Conservation (phyloP, 2,888 invertebrate species). For the Zaprionus lineosus region DNA sequence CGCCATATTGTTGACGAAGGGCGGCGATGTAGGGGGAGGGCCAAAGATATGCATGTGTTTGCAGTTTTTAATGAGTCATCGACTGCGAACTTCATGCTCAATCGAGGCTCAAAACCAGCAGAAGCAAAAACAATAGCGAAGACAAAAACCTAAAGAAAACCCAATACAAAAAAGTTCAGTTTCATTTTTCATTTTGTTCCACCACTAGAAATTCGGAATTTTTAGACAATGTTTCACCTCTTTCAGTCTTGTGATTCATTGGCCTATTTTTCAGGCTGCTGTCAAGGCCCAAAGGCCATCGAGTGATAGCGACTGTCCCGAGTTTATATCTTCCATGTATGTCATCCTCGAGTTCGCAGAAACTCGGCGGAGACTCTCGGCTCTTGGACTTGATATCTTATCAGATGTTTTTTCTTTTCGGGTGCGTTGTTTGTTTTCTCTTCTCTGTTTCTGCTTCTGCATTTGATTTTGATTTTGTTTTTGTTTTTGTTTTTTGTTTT, state of each 20-base stretch:
- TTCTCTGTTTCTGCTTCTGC: constrained; percentile 20
- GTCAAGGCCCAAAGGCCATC: constrained; percentile 14
- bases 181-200: constrained; percentile 22
- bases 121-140: constrained; percentile 21
- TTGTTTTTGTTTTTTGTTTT: constrained; percentile 12
- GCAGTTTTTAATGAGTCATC: constrained; percentile 9
- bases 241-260: too few species aligned
- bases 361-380: constrained; percentile 12
- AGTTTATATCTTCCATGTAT: constrained; percentile 8
- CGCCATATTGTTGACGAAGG: constrained; percentile 45
- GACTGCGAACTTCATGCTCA: constrained; percentile 30
- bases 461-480: too few species aligned
- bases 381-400: constrained; percentile 52
- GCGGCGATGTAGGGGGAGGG: neutral
- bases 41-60: constrained; percentile 1
- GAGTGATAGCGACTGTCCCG: constrained; percentile 11
- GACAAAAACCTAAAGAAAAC: constrained; percentile 47
- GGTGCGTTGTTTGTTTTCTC: constrained; percentile 28
- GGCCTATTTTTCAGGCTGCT: too few species aligned
- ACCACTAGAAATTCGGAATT: too few species aligned
- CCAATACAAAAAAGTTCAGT: too few species aligned
- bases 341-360: constrained; percentile 38
- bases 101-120: constrained; percentile 20
- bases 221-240: too few species aligned
- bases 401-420: constrained; percentile 48